phyloP scores from a whole-genome alignment of 2,113 vertebrate genomes.

The Saguinus imperator region DNA sequence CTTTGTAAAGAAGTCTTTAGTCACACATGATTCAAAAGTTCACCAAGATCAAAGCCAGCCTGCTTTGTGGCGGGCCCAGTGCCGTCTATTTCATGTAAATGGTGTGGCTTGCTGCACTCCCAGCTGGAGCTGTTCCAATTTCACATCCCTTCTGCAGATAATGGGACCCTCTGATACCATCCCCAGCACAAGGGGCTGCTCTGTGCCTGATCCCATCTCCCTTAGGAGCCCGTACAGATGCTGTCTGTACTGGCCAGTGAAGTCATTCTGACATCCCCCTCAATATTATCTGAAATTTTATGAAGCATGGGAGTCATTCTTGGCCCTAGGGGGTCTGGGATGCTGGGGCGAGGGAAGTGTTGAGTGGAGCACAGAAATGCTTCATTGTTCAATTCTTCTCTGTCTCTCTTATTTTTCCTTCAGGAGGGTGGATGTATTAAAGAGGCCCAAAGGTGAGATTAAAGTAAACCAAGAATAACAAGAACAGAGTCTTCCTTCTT shows the following conservation, averaged over 20 bases:
- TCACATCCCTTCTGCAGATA: slow-evolving; percentile 65
- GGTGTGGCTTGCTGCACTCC: slow-evolving; percentile 71
- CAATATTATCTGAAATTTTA: slow-evolving; percentile 14
- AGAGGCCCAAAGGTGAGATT: slow-evolving; percentile 52
- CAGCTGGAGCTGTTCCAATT: slow-evolving; percentile 60
- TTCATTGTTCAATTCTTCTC: slow-evolving; percentile 48
- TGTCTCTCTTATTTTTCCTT: slow-evolving; percentile 7
- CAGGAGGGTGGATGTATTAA: slow-evolving; percentile 51
- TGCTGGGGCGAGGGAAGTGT: not conserved
- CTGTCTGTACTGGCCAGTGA: slow-evolving; percentile 57
- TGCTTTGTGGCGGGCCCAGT: slow-evolving; percentile 71
- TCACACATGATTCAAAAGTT: slow-evolving; percentile 80
- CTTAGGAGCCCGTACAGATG: slow-evolving; percentile 50
- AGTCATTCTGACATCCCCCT: slow-evolving; percentile 47
- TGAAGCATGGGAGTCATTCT: slow-evolving; percentile 51
- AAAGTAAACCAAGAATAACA: slow-evolving; percentile 46
- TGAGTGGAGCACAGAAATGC: slow-evolving; percentile 43
- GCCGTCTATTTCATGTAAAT: slow-evolving; percentile 73
- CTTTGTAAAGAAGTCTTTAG: slow-evolving; percentile 82
- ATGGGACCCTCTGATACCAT: slow-evolving; percentile 69
- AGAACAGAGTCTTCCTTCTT: slow-evolving; percentile 39
- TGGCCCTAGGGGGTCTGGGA: not conserved
- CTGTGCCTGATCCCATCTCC: slow-evolving; percentile 59
- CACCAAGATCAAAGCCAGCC: slow-evolving; percentile 79
- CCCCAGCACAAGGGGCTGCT: slow-evolving; percentile 64